Percentiles rank a stretch among this genome's conserved stretches.
Evolutionary conservation across 2,888 invertebrate species (phyloP).

Genomic region (Mesorhabditis spiculigera): DNA sequence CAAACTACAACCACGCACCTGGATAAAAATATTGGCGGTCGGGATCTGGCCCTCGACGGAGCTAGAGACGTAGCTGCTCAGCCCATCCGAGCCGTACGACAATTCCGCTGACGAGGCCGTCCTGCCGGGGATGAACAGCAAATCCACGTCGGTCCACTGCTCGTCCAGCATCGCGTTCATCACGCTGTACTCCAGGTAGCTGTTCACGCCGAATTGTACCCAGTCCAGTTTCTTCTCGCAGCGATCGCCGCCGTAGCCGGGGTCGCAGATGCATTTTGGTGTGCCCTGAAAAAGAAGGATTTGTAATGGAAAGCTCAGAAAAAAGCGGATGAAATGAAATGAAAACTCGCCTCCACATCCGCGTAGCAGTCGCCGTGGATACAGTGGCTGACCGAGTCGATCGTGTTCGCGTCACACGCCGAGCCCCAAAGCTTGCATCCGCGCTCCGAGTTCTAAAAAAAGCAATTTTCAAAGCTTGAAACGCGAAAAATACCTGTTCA

Average conservation of each 20-base stretch:
- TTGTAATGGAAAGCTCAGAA: not conserved
- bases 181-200: constrained; percentile 42
- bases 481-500: constrained; percentile 10
- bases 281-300: constrained; percentile 18
- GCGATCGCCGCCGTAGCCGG: constrained; percentile 80
- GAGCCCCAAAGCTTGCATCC: constrained; percentile 92
- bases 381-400: constrained; percentile 64
- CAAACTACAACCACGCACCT: constrained; percentile 15
- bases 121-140: constrained; percentile 78
- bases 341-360: constrained; percentile 22
- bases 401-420: constrained; percentile 77
- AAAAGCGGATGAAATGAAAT: not conserved
- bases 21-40: constrained; percentile 25
- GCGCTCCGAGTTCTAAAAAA: constrained; percentile 22
- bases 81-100: constrained; percentile 31
- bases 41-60: constrained; percentile 30
- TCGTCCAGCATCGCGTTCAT: constrained; percentile 33
- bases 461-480: not conserved
- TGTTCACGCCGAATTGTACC: constrained; percentile 49
- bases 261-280: constrained; percentile 81
- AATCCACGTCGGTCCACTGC: constrained; percentile 76
- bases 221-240: constrained; percentile 59
- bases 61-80: constrained; percentile 30
- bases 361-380: constrained; percentile 55
- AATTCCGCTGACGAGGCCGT: constrained; percentile 60